A percentile compares a stretch with the other conserved stretches of the same genome.
Evolutionary conservation across 2,797 vertebrate genomes (phyloP).

Genomic region (Myotis pilosus): DNA sequence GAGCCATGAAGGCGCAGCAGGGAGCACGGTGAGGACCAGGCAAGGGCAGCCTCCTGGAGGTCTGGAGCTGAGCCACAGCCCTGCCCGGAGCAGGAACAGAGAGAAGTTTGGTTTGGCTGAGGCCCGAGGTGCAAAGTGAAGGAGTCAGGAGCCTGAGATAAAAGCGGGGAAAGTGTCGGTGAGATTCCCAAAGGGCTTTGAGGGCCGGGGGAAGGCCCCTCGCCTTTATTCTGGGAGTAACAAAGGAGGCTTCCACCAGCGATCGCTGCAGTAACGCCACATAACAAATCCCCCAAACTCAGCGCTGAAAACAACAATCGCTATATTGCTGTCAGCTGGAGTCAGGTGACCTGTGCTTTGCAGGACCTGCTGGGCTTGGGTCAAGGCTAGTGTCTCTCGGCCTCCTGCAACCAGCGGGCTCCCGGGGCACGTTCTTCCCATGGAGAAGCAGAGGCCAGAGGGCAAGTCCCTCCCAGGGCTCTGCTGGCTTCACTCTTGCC

Average conservation of each 20-base stretch:
- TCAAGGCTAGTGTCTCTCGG: background rate
- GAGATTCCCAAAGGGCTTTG: background rate
- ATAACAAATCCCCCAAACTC: background rate
- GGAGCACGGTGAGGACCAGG: background rate
- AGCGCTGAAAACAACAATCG: background rate
- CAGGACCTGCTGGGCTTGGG: background rate
- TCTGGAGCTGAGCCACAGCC: background rate
- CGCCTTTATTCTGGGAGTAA: background rate
- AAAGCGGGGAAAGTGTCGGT: background rate
- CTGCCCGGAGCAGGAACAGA: fast-evolving
- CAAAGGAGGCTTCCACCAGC: background rate
- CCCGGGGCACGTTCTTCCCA: background rate
- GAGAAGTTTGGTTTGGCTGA: background rate
- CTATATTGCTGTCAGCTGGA: background rate
- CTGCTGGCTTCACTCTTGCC: background rate
- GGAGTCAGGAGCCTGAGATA: background rate
- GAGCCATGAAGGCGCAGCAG: background rate
- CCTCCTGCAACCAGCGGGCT: background rate
- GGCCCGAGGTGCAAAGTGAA: background rate
- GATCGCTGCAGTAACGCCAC: background rate
- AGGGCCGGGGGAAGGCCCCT: background rate
- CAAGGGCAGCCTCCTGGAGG: fast-evolving
- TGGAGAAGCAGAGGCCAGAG: background rate
- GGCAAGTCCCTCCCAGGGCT: background rate
- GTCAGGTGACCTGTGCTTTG: background rate